phyloP scores from a whole-genome alignment of 1,140 invertebrate genomes.

The Ditylenchus dipsaci region DNA sequence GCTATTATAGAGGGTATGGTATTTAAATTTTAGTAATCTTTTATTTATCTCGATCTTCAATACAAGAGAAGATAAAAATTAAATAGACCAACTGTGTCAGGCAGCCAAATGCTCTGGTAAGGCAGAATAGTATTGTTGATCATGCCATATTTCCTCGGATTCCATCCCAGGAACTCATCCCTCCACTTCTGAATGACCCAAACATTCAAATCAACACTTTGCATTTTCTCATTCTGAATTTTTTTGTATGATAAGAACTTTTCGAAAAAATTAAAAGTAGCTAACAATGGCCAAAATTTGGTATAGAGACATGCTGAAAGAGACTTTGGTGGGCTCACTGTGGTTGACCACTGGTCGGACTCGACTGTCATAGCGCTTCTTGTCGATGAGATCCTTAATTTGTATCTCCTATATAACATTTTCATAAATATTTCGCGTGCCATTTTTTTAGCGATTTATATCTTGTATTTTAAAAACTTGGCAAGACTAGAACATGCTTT shows the following conservation, averaged over 20 bases:
- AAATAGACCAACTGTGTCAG: slow-evolving; percentile 12
- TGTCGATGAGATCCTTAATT: slow-evolving; percentile 47
- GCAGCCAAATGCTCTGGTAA: slow-evolving; percentile 49
- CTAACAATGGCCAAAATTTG: slow-evolving; percentile 56
- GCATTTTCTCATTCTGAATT: slow-evolving; percentile 56
- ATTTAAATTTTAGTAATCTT: too few species aligned
- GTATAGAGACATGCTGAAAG: slow-evolving; percentile 57
- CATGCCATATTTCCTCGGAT: slow-evolving; percentile 26
- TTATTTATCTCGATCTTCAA: too few species aligned
- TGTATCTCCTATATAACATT: too few species aligned
- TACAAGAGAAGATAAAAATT: too few species aligned
- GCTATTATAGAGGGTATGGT: too few species aligned
- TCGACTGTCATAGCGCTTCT: slow-evolving; percentile 49
- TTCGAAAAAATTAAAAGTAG: background rate
- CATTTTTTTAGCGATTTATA: too few species aligned
- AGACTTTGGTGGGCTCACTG: slow-evolving; percentile 46
- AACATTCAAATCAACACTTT: slow-evolving; percentile 55
- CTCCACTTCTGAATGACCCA: slow-evolving; percentile 58
- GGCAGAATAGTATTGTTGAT: slow-evolving; percentile 56
- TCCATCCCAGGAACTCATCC: slow-evolving; percentile 56
- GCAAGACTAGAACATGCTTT: too few species aligned
- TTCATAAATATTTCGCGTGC: too few species aligned
- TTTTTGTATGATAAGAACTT: slow-evolving; percentile 4
- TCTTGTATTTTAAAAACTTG: too few species aligned
- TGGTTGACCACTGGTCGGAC: slow-evolving; percentile 55